A percentile compares a stretch with the other conserved stretches of the same genome.
phyloP scores from a whole-genome alignment of 2,113 vertebrate genomes.

The Numenius arquata region DNA sequence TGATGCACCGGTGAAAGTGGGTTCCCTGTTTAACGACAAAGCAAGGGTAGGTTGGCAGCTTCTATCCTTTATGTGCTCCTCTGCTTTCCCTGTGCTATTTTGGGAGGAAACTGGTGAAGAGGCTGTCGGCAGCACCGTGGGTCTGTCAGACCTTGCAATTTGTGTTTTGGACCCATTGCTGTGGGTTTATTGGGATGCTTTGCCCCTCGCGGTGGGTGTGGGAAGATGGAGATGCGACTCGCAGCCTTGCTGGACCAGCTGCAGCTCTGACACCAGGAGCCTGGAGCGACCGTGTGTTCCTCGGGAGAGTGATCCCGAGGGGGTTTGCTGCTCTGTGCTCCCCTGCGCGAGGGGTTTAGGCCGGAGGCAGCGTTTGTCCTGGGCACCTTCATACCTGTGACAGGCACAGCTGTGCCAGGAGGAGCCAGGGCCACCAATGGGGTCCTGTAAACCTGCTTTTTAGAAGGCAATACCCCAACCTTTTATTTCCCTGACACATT shows the following conservation, averaged over 20 bases:
- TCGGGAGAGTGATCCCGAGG: not conserved
- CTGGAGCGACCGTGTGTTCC: fast-evolving
- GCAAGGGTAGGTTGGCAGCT: not conserved
- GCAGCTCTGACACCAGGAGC: not conserved
- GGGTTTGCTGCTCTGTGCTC: not conserved
- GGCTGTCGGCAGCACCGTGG: not conserved
- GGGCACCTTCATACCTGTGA: fast-evolving
- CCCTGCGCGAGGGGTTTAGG: not conserved
- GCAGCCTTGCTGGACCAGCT: not conserved
- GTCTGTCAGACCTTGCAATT: too few relatives aligned
- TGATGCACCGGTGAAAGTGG: not conserved
- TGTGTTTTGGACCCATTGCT: not conserved
- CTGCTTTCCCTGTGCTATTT: not conserved
- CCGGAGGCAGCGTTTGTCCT: not conserved
- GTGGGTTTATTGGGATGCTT: fast-evolving
- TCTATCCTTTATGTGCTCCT: not conserved
- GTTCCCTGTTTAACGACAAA: not conserved
- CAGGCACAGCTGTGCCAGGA: not conserved
- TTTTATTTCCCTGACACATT: not conserved
- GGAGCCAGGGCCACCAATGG: not conserved
- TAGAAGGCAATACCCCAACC: not conserved
- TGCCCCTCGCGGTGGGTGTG: fast-evolving
- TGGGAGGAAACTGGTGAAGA: not conserved
- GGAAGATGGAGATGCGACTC: too few relatives aligned
- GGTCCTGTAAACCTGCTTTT: not conserved